These are phyloP conservation scores for Dromiciops gliroides DNA, from an alignment of 2,113 vertebrate species.

Conservation along the genomic window DNA sequence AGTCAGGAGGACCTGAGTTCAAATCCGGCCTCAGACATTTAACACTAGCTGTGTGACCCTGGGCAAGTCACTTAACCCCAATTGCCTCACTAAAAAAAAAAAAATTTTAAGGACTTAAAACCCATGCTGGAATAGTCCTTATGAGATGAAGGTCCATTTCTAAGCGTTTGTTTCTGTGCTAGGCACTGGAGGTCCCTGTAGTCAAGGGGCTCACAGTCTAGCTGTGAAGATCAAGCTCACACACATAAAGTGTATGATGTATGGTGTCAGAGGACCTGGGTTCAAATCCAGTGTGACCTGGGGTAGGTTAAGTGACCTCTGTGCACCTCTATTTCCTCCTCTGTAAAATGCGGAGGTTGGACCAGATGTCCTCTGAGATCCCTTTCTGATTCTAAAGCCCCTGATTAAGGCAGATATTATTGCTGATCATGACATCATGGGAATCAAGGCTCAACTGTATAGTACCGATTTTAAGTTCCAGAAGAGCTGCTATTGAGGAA, in stretches of 20 bases:
- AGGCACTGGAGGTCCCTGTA: neutral
- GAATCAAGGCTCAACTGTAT: neutral
- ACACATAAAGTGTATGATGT: neutral
- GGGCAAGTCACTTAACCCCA: too few relatives aligned
- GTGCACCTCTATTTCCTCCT: neutral
- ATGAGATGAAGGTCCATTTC: neutral
- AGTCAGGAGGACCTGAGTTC: too few relatives aligned
- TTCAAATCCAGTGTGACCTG: neutral
- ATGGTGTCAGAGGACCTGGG: neutral
- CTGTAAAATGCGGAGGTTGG: neutral
- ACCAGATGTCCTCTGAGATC: neutral
- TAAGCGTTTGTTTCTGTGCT: neutral
- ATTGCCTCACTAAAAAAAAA: too few relatives aligned
- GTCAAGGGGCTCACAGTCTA: neutral
- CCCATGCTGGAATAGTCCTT: neutral
- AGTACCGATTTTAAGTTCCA: neutral
- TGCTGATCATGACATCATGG: neutral
- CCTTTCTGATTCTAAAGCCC: neutral
- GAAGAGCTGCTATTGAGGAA: neutral
- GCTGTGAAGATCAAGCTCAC: neutral
- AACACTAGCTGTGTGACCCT: too few relatives aligned
- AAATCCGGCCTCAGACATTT: too few relatives aligned
- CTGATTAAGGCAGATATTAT: neutral
- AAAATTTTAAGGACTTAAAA: neutral
- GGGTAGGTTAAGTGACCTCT: neutral